Evolutionary conservation across 1,140 invertebrate species (phyloP).

Genomic region (Trichonephila clavipes): DNA sequence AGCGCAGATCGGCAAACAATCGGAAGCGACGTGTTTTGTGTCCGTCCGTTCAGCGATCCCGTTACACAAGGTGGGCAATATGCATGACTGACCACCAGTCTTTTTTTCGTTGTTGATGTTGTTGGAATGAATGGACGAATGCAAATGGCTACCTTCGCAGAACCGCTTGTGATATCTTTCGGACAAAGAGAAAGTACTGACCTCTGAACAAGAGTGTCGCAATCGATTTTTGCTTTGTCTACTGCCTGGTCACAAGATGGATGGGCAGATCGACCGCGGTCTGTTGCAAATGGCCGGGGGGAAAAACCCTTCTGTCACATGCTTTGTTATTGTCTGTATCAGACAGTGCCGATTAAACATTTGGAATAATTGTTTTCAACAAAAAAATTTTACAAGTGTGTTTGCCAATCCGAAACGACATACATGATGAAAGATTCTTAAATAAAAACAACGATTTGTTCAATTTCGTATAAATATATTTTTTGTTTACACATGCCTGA

Average conservation of each 20-base stretch:
- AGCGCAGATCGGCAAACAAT: constrained; percentile 24
- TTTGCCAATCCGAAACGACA: no score
- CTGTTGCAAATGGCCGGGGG: neutral
- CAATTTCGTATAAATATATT: no score
- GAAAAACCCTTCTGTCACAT: no score
- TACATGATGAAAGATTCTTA: no score
- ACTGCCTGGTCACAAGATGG: constrained; percentile 2
- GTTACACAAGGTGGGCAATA: constrained; percentile 18
- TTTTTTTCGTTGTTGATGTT: neutral
- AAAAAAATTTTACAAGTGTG: no score
- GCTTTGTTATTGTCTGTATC: no score
- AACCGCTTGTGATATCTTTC: constrained; percentile 3
- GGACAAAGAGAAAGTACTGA: constrained; percentile 51
- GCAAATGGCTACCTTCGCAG: neutral
- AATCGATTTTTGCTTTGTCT: constrained; percentile 41
- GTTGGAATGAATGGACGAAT: constrained; percentile 5
- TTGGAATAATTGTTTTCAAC: no score
- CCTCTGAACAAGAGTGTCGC: constrained; percentile 18
- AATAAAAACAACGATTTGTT: no score
- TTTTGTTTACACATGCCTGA: no score
- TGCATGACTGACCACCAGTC: constrained; percentile 38
- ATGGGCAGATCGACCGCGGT: neutral
- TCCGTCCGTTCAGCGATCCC: constrained; percentile 11
- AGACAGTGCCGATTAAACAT: no score
- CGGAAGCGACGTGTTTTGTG: constrained; percentile 32